Conservation (phyloP, 2,888 invertebrate species). For the Agrotis exclamationis region DNA sequence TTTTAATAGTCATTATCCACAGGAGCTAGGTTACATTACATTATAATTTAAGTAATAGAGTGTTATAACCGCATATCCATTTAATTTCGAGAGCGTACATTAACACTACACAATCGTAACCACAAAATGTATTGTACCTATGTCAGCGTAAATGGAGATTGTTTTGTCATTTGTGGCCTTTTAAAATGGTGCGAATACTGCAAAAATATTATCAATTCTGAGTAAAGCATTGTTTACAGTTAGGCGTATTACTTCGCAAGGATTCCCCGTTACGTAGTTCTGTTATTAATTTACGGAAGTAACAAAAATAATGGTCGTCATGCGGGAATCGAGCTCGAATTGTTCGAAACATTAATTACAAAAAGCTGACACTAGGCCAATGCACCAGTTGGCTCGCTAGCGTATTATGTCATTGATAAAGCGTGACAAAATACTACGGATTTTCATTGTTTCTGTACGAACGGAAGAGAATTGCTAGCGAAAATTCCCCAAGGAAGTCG, state of each 20-base stretch:
- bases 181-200: slow-evolving; percentile 7
- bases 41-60: slow-evolving; percentile 38
- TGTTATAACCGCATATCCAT: slow-evolving; percentile 45
- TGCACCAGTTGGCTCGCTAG: slow-evolving; percentile 46
- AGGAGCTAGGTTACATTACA: slow-evolving; percentile 22
- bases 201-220: neutral
- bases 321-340: slow-evolving; percentile 22
- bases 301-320: slow-evolving; percentile 4
- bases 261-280: neutral
- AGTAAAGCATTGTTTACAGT: neutral
- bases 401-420: slow-evolving; percentile 43
- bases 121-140: slow-evolving; percentile 32
- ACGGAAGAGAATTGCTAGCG: neutral
- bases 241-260: neutral
- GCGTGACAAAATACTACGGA: slow-evolving; percentile 21
- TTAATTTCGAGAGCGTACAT: slow-evolving; percentile 37
- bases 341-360: slow-evolving; percentile 37
- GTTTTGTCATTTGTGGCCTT: slow-evolving; percentile 7
- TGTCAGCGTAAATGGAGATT: slow-evolving; percentile 9
- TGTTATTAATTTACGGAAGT: neutral
- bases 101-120: slow-evolving; percentile 23
- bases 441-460: slow-evolving; percentile 15
- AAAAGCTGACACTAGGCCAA: slow-evolving; percentile 46
- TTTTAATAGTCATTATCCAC: slow-evolving; percentile 12
- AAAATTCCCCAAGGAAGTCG: neutral